phyloP scores from a whole-genome alignment of 2,113 vertebrate genomes.

The Trematocara variabile region DNA sequence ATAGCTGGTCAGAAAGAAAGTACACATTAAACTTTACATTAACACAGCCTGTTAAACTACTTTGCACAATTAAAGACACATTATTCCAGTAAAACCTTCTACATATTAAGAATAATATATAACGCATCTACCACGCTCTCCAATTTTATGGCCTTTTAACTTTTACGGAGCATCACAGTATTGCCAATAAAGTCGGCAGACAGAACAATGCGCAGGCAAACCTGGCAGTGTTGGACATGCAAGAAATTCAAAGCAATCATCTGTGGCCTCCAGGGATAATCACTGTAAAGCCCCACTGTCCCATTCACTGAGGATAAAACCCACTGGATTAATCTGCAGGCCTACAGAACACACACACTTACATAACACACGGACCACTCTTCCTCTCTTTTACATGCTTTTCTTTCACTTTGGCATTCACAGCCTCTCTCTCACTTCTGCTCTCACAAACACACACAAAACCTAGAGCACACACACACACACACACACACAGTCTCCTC shows the following conservation, averaged over 20 bases:
- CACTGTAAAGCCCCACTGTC: conserved; percentile 70
- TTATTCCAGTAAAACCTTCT: not conserved
- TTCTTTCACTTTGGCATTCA: conserved; percentile 13
- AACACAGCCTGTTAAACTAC: not conserved
- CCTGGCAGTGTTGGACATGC: conserved; percentile 17
- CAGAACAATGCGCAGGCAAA: not conserved
- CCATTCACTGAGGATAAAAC: conserved; percentile 73
- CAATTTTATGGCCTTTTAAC: not conserved
- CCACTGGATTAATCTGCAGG: conserved; percentile 66
- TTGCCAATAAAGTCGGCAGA: not conserved
- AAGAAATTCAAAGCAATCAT: conserved; percentile 67
- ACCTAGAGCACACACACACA: not conserved
- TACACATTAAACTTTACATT: not conserved
- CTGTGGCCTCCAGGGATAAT: conserved; percentile 69
- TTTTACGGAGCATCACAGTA: not conserved
- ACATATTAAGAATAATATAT: not conserved
- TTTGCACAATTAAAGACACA: not conserved
- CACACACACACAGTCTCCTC: not conserved
- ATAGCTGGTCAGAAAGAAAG: not conserved
- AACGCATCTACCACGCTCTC: not conserved
- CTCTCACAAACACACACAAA: not conserved
- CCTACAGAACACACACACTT: conserved; percentile 50
- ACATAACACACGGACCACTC: conserved; percentile 54
- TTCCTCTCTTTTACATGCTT: conserved; percentile 14
- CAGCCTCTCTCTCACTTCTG: not conserved